Conservation (phyloP, 2,797 vertebrate genomes). For the Cyclura pinguis region DNA sequence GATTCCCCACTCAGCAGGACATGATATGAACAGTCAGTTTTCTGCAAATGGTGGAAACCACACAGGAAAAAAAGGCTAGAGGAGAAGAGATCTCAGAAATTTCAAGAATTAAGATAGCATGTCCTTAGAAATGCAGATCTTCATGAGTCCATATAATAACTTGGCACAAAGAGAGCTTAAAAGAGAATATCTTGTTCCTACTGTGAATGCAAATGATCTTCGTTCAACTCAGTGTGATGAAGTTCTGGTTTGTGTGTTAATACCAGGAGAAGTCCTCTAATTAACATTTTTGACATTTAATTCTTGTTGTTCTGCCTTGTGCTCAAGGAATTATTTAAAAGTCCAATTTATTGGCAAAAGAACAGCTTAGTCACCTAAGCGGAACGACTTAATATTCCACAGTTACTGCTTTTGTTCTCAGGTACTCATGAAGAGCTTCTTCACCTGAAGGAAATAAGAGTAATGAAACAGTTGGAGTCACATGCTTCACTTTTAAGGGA, state of each 20-base stretch:
- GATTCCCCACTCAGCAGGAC: background rate
- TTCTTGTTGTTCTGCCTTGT: background rate
- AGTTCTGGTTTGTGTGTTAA: conserved; percentile 33
- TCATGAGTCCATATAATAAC: background rate
- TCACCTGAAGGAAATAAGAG: conserved; percentile 84
- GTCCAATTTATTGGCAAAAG: background rate
- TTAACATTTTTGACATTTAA: background rate
- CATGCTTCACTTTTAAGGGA: background rate
- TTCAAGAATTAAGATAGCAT: background rate
- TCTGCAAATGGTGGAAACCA: background rate
- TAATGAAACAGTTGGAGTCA: conserved; percentile 38
- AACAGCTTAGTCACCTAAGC: background rate
- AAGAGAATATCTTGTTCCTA: background rate
- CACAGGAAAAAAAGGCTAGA: background rate
- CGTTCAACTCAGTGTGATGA: conserved; percentile 12
- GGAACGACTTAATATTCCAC: conserved; percentile 89
- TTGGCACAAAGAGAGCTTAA: background rate
- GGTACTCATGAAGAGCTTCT: conserved; percentile 95
- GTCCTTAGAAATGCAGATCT: background rate
- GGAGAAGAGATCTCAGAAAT: background rate
- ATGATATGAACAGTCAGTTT: background rate
- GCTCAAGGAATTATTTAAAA: background rate
- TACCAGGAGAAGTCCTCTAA: background rate
- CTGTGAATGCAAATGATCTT: conserved; percentile 34
- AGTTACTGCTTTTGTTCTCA: conserved; percentile 96